These are phyloP conservation scores for Netelia virgata DNA, from an alignment of 2,888 invertebrate genomes.

Conservation along the genomic window DNA sequence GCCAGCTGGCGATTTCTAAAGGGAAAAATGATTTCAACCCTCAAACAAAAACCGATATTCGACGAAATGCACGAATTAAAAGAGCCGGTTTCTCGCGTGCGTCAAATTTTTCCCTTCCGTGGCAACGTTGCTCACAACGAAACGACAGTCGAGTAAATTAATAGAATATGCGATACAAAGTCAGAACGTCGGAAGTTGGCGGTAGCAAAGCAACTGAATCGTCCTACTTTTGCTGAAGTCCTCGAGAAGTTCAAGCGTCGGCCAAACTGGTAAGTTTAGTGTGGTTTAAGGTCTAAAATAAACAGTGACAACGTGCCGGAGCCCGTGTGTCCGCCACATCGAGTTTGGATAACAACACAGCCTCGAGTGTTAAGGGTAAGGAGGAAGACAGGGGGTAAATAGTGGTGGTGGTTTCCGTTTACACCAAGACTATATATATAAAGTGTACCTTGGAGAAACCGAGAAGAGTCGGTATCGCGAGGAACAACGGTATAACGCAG, in stretches of 20 bases:
- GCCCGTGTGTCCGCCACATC: conserved; percentile 38
- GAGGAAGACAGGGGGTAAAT: not conserved
- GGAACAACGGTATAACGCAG: conserved; percentile 38
- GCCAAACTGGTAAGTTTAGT: conserved; percentile 37
- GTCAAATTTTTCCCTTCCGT: not conserved
- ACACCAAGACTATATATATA: not conserved
- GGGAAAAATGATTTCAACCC: too few relatives aligned
- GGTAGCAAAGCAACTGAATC: conserved; percentile 5
- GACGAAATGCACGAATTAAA: too few relatives aligned
- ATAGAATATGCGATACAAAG: conserved; percentile 5
- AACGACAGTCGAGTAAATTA: not conserved
- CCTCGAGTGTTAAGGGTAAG: conserved; percentile 3
- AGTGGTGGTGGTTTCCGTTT: not conserved
- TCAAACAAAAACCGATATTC: too few relatives aligned
- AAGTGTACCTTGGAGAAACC: conserved; percentile 17
- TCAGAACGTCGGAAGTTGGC: conserved; percentile 21
- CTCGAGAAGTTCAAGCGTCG: conserved; percentile 29
- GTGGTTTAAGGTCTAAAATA: conserved; percentile 51
- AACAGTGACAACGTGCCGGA: conserved; percentile 38
- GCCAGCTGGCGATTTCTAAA: too few relatives aligned
- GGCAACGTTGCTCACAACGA: not conserved
- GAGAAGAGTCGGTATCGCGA: conserved; percentile 26
- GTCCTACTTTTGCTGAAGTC: conserved; percentile 34
- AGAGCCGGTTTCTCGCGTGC: too few relatives aligned
- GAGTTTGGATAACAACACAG: conserved; percentile 61